Percentiles rank a stretch among this genome's conserved stretches.
Conservation (phyloP, 2,113 vertebrate genomes). For the Arizona elegans region DNA sequence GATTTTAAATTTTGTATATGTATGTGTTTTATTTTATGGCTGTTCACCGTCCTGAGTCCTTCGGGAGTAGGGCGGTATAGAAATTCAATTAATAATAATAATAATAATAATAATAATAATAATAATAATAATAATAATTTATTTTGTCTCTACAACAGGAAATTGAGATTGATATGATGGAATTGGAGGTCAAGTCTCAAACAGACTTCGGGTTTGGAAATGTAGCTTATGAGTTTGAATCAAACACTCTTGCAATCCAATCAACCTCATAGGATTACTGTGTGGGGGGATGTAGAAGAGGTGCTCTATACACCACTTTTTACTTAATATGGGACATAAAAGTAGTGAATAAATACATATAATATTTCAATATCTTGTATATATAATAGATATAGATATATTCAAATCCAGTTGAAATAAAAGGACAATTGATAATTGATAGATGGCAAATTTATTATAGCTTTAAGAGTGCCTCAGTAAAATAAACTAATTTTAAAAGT, state of each 20-base stretch:
- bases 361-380: conserved; percentile 31
- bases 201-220: neutral
- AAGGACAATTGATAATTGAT: conserved; percentile 6
- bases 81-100: too few relatives aligned
- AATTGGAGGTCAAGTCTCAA: neutral
- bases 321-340: neutral
- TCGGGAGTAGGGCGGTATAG: too few relatives aligned
- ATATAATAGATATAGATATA: conserved; percentile 20
- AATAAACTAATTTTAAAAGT: conserved; percentile 41
- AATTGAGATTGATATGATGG: neutral
- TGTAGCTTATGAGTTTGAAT: neutral
- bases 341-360: neutral
- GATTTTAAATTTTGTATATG: too few relatives aligned
- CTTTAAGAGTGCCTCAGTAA: conserved; percentile 31
- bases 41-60: too few relatives aligned
- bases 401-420: conserved; percentile 36
- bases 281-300: neutral
- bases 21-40: too few relatives aligned
- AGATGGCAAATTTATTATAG: conserved; percentile 10
- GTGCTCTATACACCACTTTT: neutral
- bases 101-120: too few relatives aligned
- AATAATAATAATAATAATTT: too few relatives aligned
- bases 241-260: neutral
- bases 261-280: neutral
- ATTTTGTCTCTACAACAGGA: neutral